phyloP scores from a whole-genome alignment of 2,113 vertebrate genomes.

The Clupea harengus region DNA sequence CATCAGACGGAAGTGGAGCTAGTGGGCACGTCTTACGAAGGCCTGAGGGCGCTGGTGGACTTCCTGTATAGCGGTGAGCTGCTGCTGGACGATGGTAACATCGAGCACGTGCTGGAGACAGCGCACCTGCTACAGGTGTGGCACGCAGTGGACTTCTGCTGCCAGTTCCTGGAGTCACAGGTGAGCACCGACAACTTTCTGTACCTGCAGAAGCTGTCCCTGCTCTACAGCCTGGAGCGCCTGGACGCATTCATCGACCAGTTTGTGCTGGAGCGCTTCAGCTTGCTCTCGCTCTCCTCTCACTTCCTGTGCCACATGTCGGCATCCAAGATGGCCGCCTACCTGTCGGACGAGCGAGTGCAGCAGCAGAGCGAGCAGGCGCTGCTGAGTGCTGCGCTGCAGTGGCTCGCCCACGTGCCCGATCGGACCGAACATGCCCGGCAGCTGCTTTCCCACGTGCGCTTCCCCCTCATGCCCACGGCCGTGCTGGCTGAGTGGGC shows the following conservation, averaged over 20 bases:
- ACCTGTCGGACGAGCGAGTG: constrained; percentile 81
- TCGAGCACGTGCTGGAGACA: constrained; percentile 84
- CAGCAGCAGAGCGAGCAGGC: constrained; percentile 85
- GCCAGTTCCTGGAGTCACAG: constrained; percentile 88
- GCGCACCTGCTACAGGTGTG: constrained; percentile 93
- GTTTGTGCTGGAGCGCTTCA: constrained; percentile 83
- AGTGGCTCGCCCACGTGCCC: constrained; percentile 84
- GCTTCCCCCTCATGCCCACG: constrained; percentile 83
- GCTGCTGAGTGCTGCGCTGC: constrained; percentile 81
- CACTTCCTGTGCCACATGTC: constrained; percentile 83
- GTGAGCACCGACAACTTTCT: constrained; percentile 91
- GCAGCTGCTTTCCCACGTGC: constrained; percentile 84
- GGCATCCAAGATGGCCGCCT: constrained; percentile 80
- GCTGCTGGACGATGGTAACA: constrained; percentile 85
- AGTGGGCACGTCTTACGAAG: constrained; percentile 82
- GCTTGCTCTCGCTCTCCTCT: constrained; percentile 79
- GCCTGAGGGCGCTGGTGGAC: constrained; percentile 88
- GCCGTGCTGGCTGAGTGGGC: constrained; percentile 79
- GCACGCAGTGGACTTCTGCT: constrained; percentile 93
- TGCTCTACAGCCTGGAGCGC: constrained; percentile 87
- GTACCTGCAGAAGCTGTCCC: constrained; percentile 89
- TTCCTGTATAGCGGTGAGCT: constrained; percentile 90
- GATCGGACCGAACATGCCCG: constrained; percentile 73
- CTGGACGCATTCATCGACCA: constrained; percentile 85
- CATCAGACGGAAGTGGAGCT: constrained; percentile 88